phyloP scores from a whole-genome alignment of 30 jellyfish, hydroid and myxozoan genomes.

The Turritopsis rubra region DNA sequence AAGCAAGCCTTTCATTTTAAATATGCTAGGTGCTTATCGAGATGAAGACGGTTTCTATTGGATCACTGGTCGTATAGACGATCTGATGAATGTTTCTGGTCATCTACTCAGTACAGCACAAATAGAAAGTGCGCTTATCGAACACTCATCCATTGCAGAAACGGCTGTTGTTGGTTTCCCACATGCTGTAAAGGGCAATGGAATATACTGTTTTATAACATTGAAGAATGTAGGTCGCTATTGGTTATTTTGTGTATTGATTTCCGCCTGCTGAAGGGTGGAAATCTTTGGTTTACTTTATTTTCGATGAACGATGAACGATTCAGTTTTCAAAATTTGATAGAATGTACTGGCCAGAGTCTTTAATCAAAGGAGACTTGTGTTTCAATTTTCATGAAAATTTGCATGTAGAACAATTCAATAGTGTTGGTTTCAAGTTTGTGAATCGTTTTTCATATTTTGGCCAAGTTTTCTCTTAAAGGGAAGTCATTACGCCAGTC shows the following conservation, averaged over 20 bases:
- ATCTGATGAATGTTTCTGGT: conserved; percentile 94
- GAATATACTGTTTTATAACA: conserved; percentile 82
- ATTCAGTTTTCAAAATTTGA: too few species aligned
- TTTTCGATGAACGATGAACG: neutral
- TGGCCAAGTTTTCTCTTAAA: too few species aligned
- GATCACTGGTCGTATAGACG: conserved; percentile 97
- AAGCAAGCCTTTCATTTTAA: too few species aligned
- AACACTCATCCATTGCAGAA: conserved; percentile 80
- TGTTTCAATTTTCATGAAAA: too few species aligned
- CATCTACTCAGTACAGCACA: conserved; percentile 94
- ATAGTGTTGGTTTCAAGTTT: too few species aligned
- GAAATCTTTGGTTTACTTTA: too few species aligned
- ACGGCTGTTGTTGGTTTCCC: conserved; percentile 92
- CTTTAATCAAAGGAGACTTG: too few species aligned
- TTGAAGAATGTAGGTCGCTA: conserved; percentile 51
- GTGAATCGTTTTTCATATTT: too few species aligned
- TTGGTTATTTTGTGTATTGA: neutral
- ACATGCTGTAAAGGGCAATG: conserved; percentile 84
- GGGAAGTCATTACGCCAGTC: too few species aligned
- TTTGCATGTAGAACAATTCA: too few species aligned
- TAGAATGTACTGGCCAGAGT: too few species aligned
- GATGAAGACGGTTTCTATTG: conserved; percentile 86
- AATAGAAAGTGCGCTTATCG: conserved; percentile 91
- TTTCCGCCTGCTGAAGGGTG: neutral
- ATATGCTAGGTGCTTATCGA: conserved; percentile 56